Evolutionary conservation across 2,113 vertebrate species (phyloP), one percentile per base, ranked within the genome.

Genomic region (Indri indri): DNA sequence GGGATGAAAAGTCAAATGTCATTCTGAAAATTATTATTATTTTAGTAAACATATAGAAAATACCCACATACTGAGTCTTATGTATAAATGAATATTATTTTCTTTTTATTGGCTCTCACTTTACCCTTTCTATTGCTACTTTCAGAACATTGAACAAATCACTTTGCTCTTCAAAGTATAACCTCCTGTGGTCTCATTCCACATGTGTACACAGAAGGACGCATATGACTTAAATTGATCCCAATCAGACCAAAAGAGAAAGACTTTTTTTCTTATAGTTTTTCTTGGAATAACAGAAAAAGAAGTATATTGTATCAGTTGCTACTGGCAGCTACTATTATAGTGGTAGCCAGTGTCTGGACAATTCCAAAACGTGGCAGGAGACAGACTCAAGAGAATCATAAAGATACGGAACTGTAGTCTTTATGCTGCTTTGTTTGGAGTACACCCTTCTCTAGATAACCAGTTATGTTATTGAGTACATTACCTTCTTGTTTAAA

Each of bases 31-130:
- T 86, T 88, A 94, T 88, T 95, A 74, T 90, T 96, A 97, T 95
- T 97, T 76, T 65, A 97, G 63, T 54, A 93, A 95, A 95, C 30
- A 76, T 77, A 68, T 42, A 91, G 92, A 93, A 93, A 97, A 94
- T 90, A 34, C 11, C 73, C 74, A 91, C 94, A 93, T 71, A 45
- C 95, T 90, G 95, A 70, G 74, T 96, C 50, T 23, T 80, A 40
- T 32, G 47, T 91, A 59, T 76, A 94, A 94, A 27, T 84, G 65
- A 84, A 27, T 84, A 87, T 88, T 84, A 88, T 85, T 96, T 96
- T 96, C 52, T 97, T 97, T 95, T 84, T 76, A 87, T 87, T 96
- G 94, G 79, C 63, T 85, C 22, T 87, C 16, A 52, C 32, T 90
- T 95, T 86, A 47, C 30, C 20, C 37, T 86, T 40, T 40, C 8